These are phyloP conservation scores for Echeneis naucrates DNA, from an alignment of 2,797 vertebrate species.

Conservation along the genomic window DNA sequence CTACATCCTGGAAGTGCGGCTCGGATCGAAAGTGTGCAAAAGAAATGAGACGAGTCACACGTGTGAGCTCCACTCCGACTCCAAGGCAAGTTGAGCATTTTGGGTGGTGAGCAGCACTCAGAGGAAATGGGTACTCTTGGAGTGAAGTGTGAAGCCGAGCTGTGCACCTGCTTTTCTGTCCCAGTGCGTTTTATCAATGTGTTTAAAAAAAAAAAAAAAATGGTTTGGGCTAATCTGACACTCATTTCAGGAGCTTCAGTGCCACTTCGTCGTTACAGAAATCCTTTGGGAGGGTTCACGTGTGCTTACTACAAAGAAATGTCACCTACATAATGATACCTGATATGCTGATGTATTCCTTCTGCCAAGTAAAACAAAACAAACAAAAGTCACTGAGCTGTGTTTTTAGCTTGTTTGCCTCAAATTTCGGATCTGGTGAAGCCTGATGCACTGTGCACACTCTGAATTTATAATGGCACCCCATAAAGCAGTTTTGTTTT, in stretches of 20 bases:
- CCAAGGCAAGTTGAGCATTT: constrained; percentile 49
- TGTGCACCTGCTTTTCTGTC: neutral
- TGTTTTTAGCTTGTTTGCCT: constrained; percentile 22
- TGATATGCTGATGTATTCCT: constrained; percentile 10
- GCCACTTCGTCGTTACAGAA: constrained; percentile 53
- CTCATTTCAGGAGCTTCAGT: constrained; percentile 60
- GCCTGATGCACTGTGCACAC: constrained; percentile 7
- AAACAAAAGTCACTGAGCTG: neutral
- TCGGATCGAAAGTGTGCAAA: constrained; percentile 40
- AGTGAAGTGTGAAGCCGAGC: neutral
- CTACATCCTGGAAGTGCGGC: constrained; percentile 57
- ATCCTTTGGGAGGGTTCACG: constrained; percentile 34
- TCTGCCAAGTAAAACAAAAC: constrained; percentile 45
- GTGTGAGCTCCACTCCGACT: constrained; percentile 20
- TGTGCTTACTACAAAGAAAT: constrained; percentile 37
- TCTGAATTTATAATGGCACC: constrained; percentile 28
- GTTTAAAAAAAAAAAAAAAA: too few species aligned
- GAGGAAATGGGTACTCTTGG: neutral
- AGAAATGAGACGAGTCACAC: neutral
- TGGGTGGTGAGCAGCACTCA: neutral
- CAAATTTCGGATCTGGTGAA: constrained; percentile 1
- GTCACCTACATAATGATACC: constrained; percentile 11
- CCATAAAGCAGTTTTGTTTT: constrained; percentile 25
- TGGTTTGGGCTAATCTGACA: neutral
- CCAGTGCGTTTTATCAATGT: neutral